Evolutionary conservation across 2,888 invertebrate genomes (phyloP), one percentile per base, ranked within the genome.

Genomic region (Atherix ibis): DNA sequence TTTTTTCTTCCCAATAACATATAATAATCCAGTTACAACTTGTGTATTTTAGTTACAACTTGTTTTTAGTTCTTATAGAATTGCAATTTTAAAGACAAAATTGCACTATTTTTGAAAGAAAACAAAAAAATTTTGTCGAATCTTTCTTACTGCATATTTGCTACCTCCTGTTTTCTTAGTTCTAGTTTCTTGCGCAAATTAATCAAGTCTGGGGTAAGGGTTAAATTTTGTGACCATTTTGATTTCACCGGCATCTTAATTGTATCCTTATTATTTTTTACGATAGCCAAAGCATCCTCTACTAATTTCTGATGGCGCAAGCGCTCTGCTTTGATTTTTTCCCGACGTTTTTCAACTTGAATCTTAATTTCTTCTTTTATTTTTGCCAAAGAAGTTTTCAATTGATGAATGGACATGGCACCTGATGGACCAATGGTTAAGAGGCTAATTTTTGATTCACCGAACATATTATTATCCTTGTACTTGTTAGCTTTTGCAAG

Each of bases 161-260:
- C 27, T 9, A 27, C 33, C n/a, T 33, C 18, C 8, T 26, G 9
- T 9, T 18, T 16, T 27, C 31, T 40, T 18, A 19, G 8, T 17
- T 40, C 27, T 10, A 40, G 27, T 32, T 34, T 40, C 18, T 19
- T 28, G 13, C 38, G 31, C 6, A 40, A 12, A 10, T 36, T 14
- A 5, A 38, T 27, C 16, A 40, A n/a, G 15, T 40, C 40, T 10
- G 40, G 37, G 3, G 31, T 37, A 4, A 36, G 15, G n/a, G 14
- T 35, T 9, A 35, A 15, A 13, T 40, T 28, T 14, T 36, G 29
- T 10, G 8, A 16, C 10, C 14, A 18, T 2, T 4, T 10, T 1
- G 26, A 2, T 34, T 34, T 37, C 2, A 14, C 3, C 10, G 13
- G 18, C 17, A 16, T 10, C 3, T 2, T 4, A 18, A 29, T 36